Evolutionary conservation across 2,888 invertebrate genomes (phyloP), one percentile per base, ranked within the genome.

Genomic region (Lasioglossum marginatum): DNA sequence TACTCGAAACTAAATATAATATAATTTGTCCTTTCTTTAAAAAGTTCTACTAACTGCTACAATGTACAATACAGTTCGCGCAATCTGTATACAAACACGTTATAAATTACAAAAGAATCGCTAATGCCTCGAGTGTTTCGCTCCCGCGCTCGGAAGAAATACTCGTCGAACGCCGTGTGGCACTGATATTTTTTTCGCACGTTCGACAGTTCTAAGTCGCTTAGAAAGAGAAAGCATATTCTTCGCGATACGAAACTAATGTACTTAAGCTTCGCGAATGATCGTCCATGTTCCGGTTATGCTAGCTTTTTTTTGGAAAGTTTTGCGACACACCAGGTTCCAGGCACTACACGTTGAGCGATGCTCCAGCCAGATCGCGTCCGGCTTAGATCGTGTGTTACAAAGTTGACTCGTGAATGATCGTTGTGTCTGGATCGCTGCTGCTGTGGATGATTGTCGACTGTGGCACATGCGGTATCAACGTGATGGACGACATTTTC

Each of bases 371-470:
- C 91, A 88, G 87, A 88, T 77, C 3, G 23, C 27, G 74, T 85
- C 90, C 90, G 92, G 88, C 93, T 95, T 94, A 94, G 81, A 94
- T 94, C 81, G 93, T 94, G 88, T 92, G 94, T 95, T 95, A 95
- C 94, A 95, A 94, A 66, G 95, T 95, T 23, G 95, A 95, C 87
- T 95, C 95, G 88, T 95, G 95, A 82, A 95, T 94, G 76, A 95
- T 91, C 73, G 93, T 88, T 63, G 93, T 91, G 74, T 95, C 94
- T 34, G 94, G 90, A 90, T 93, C 93, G 75, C 91, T 92, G 68
- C 87, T 91, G 43, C 92, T 92, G 48, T 92, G 92, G 77, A 94
- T 93, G 78, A 93, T 92, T 77, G 93, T 85, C 71, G 93, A 45
- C n/a, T 76, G 90, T 48, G 92, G 92, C 86, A 91, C 87, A 73